Conservation (phyloP, 2,797 vertebrate species). For the Rallus crepitans region DNA sequence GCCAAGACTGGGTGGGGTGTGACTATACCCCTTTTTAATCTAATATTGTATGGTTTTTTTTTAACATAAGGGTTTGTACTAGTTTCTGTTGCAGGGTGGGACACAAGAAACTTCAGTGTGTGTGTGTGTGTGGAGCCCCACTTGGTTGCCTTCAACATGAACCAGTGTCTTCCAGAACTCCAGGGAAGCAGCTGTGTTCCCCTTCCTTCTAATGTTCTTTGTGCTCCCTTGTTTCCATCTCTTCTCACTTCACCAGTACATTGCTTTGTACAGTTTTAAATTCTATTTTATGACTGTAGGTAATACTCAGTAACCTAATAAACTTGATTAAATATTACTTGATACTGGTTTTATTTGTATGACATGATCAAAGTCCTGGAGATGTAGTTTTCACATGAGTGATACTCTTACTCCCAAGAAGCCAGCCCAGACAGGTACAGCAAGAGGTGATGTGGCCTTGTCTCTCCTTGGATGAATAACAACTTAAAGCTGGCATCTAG, state of each 20-base stretch:
- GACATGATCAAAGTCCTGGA: not conserved
- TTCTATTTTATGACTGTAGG: conserved; percentile 87
- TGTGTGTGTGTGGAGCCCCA: not conserved
- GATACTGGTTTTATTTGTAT: not conserved
- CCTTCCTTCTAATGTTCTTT: not conserved
- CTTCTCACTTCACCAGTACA: conserved; percentile 40
- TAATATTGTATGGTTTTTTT: conserved; percentile 13
- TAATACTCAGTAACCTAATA: conserved; percentile 89
- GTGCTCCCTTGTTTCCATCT: not conserved
- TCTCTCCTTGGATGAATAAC: not conserved
- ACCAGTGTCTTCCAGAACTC: conserved; percentile 51
- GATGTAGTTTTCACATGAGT: rapidly evolving
- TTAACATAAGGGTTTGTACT: not conserved
- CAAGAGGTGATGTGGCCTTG: not conserved
- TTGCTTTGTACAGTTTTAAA: conserved; percentile 84
- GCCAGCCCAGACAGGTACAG: not conserved
- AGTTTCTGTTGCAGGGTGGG: conserved; percentile 41
- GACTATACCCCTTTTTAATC: conserved; percentile 47
- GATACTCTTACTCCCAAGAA: not conserved
- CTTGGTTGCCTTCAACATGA: conserved; percentile 35
- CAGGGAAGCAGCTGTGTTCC: conserved; percentile 35
- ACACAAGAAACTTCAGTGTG: conserved; percentile 27
- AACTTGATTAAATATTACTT: conserved; percentile 86
- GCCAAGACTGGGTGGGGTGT: conserved; percentile 76
- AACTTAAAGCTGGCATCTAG: rapidly evolving